A percentile compares a stretch with the other conserved stretches of the same genome.
Conservation (phyloP, 2,113 vertebrate species). For the Poicephalus gulielmi region DNA sequence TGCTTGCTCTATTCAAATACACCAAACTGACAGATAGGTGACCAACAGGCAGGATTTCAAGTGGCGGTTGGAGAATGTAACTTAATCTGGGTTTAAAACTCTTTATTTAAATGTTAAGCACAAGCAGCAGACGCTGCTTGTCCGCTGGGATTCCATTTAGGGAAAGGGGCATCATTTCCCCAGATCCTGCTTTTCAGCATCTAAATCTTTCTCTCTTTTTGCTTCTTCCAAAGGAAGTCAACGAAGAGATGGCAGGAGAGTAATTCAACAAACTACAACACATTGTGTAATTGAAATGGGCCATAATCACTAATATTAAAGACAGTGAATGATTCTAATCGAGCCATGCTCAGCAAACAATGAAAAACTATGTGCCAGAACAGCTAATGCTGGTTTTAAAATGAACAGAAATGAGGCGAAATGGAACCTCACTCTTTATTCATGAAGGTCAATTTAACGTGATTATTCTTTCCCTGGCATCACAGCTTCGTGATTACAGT, state of each 20-base stretch:
- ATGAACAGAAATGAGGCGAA: constrained; percentile 76
- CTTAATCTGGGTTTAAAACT: background rate
- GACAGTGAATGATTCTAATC: constrained; percentile 79
- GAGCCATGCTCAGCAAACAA: constrained; percentile 78
- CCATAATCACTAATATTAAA: constrained; percentile 80
- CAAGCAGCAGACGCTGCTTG: background rate
- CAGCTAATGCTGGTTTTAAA: constrained; percentile 77
- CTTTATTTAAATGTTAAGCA: background rate
- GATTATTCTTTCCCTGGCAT: constrained; percentile 72
- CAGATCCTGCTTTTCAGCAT: background rate
- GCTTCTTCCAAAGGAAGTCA: constrained; percentile 25
- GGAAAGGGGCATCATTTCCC: background rate
- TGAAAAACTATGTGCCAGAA: constrained; percentile 80
- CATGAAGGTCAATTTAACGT: constrained; percentile 79
- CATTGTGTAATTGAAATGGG: constrained; percentile 74
- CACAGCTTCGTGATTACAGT: constrained; percentile 70
- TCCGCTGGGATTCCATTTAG: background rate
- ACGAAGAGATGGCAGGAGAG: constrained; percentile 50
- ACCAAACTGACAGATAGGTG: background rate
- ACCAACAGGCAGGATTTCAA: background rate
- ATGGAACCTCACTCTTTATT: constrained; percentile 78
- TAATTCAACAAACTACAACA: constrained; percentile 69
- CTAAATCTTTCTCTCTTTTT: background rate
- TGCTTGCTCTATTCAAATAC: background rate
- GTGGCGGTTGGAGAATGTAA: background rate